Conservation (phyloP, 2,113 vertebrate species). For the Silurus asotus region DNA sequence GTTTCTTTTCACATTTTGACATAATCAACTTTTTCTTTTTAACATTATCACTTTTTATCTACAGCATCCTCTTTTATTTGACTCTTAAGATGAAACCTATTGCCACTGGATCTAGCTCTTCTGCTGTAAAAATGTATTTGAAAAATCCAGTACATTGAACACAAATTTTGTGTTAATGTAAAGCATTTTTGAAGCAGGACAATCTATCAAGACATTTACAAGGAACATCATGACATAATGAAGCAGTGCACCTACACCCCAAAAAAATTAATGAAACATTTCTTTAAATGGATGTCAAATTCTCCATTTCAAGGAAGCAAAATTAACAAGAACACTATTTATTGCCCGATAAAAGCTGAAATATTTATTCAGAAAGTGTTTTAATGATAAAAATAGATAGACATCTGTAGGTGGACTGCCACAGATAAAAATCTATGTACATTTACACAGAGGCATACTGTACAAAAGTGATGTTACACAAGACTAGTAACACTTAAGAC, state of each 20-base stretch:
- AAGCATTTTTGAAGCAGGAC: not conserved
- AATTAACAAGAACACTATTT: not conserved
- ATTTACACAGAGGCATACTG: not conserved
- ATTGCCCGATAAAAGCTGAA: not conserved
- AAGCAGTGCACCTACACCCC: not conserved
- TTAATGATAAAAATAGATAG: not conserved
- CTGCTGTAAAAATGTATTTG: not conserved
- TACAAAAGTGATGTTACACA: not conserved
- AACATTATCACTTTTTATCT: not conserved
- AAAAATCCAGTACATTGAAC: not conserved
- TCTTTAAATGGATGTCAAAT: slow-evolving; percentile 23
- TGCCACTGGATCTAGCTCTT: not conserved
- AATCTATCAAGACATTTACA: not conserved
- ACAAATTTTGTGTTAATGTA: not conserved
- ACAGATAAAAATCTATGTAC: not conserved
- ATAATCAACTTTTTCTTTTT: not conserved
- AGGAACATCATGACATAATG: slow-evolving; percentile 12
- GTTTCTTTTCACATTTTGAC: not conserved
- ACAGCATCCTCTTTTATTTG: not conserved
- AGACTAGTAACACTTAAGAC: not conserved
- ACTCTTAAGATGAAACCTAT: not conserved
- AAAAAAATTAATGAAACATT: no score
- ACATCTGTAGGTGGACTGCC: not conserved
- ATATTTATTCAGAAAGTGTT: not conserved
- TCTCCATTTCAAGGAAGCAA: not conserved